phyloP scores from a whole-genome alignment of 2,888 invertebrate genomes.

The Lasioglossum oenotherae region DNA sequence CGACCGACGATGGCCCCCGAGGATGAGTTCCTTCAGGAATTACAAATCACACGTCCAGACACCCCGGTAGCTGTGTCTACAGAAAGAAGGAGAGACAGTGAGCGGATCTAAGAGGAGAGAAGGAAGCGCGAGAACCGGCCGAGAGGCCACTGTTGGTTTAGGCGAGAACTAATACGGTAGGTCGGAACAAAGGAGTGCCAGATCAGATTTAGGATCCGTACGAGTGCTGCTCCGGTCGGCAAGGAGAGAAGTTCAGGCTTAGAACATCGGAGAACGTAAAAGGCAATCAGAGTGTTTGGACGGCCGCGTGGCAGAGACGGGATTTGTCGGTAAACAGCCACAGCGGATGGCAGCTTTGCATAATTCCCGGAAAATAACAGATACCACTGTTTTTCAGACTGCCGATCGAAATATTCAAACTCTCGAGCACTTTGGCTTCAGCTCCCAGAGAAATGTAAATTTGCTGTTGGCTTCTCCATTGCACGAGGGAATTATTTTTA shows the following conservation, averaged over 20 bases:
- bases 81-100: background rate
- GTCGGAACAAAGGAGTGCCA: slow-evolving; percentile 67
- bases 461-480: background rate
- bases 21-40: slow-evolving; percentile 69
- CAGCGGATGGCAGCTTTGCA: slow-evolving; percentile 32
- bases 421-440: background rate
- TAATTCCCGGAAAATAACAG: slow-evolving; percentile 57
- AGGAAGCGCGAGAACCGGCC: slow-evolving; percentile 18
- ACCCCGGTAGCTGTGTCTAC: slow-evolving; percentile 50
- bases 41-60: slow-evolving; percentile 73
- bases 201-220: slow-evolving; percentile 69
- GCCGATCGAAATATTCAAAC: background rate
- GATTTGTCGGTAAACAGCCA: slow-evolving; percentile 61
- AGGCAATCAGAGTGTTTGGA: slow-evolving; percentile 68
- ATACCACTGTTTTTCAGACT: background rate
- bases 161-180: slow-evolving; percentile 62
- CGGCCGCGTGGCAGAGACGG: slow-evolving; percentile 24
- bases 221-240: slow-evolving; percentile 26
- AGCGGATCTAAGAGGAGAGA: background rate
- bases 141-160: slow-evolving; percentile 68
- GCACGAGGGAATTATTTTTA: background rate
- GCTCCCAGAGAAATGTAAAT: background rate
- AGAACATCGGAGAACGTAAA: slow-evolving; percentile 56
- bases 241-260: slow-evolving; percentile 44
- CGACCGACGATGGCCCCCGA: slow-evolving; percentile 22